Percentiles rank a stretch among this genome's conserved stretches.
Conservation (phyloP, 2,888 invertebrate genomes). For the Latrodectus hesperus region DNA sequence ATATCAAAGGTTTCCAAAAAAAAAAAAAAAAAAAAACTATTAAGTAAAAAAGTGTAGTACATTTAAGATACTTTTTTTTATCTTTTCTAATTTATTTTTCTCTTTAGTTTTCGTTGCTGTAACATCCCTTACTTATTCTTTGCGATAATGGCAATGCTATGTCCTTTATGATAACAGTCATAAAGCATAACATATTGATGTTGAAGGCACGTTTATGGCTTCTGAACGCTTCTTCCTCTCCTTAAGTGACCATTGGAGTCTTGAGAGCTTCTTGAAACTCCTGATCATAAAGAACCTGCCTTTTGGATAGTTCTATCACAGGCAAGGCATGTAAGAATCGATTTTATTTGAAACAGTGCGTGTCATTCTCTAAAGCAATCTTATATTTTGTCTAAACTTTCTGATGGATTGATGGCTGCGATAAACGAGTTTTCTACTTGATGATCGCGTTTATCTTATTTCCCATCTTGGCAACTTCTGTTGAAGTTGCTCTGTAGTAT, state of each 20-base stretch:
- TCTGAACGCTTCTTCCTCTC: neutral
- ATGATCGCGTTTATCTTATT: no score
- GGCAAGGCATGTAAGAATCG: neutral
- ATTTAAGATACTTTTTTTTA: no score
- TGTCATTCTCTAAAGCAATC: neutral
- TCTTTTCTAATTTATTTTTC: no score
- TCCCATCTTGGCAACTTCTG: no score
- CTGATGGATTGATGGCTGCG: conserved; percentile 1
- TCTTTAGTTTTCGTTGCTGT: neutral
- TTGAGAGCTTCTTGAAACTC: neutral
- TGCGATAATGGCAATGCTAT: neutral
- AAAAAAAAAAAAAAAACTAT: no score
- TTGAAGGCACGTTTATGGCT: neutral
- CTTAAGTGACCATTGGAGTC: neutral
- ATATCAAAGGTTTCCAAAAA: no score
- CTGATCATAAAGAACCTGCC: neutral
- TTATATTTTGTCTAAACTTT: neutral
- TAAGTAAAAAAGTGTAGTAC: no score
- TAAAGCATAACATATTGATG: conserved; percentile 1
- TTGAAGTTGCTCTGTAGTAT: no score
- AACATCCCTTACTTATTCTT: neutral
- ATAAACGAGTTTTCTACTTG: neutral
- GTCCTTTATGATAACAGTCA: neutral
- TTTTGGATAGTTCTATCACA: neutral
- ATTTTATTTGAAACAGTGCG: neutral